Conservation (phyloP, 2,113 vertebrate species). For the Macheiramphus alcinus region DNA sequence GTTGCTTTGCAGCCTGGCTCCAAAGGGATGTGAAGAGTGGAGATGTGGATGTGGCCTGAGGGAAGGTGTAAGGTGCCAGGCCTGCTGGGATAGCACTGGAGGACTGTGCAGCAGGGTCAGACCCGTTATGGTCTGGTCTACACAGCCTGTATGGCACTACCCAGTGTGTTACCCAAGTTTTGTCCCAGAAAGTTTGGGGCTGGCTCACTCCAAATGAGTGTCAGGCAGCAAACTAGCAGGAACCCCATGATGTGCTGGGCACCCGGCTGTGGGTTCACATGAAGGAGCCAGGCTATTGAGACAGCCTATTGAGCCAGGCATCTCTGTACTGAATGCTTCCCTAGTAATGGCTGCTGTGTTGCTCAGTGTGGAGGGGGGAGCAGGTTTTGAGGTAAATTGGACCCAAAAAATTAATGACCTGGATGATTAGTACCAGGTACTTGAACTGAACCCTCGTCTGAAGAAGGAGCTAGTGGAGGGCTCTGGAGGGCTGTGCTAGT, state of each 20-base stretch:
- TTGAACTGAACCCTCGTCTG: not conserved
- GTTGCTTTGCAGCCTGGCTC: not conserved
- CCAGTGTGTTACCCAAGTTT: not conserved
- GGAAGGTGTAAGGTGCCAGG: not conserved
- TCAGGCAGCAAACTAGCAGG: not conserved
- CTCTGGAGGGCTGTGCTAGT: slow-evolving; percentile 5
- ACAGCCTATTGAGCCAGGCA: not conserved
- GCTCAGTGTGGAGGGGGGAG: not conserved
- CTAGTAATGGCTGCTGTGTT: not conserved
- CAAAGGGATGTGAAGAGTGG: not conserved
- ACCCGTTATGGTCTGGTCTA: not conserved
- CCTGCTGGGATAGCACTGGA: not conserved
- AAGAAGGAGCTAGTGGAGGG: not conserved
- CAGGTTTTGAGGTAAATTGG: not conserved
- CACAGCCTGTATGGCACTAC: not conserved
- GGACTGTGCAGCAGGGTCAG: not conserved
- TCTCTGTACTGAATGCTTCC: not conserved
- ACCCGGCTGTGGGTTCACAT: not conserved
- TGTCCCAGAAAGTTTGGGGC: not conserved
- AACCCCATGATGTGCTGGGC: not conserved
- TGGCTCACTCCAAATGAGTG: not conserved
- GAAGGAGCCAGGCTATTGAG: not conserved
- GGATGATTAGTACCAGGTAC: slow-evolving; percentile 2
- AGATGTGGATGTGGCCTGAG: not conserved
- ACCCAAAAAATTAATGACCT: not conserved